phyloP scores from a whole-genome alignment of 2,888 invertebrate genomes.

The Zygogramma bicolorata region DNA sequence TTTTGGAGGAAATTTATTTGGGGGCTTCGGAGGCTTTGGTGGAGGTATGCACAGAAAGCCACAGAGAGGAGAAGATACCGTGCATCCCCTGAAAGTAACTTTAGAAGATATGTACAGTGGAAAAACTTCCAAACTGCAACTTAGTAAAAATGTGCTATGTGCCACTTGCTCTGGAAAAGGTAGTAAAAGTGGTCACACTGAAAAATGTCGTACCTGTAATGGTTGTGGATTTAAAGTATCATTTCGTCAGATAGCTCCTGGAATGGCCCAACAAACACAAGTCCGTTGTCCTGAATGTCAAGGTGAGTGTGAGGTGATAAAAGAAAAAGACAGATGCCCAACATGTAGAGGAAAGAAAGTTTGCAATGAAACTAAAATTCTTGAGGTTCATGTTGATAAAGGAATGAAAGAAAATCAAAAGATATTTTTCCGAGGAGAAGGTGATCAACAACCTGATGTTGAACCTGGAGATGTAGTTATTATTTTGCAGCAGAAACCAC shows the following conservation, averaged over 20 bases:
- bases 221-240: slow-evolving; percentile 83
- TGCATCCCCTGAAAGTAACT: slow-evolving; percentile 86
- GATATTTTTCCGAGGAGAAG: slow-evolving; percentile 88
- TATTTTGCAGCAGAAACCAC: slow-evolving; percentile 83
- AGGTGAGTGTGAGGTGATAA: slow-evolving; percentile 80
- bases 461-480: slow-evolving; percentile 92
- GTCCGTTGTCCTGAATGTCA: slow-evolving; percentile 74
- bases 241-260: slow-evolving; percentile 77
- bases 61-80: slow-evolving; percentile 84
- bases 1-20: slow-evolving; percentile 77
- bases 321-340: slow-evolving; percentile 86
- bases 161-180: slow-evolving; percentile 82
- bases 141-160: slow-evolving; percentile 87
- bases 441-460: slow-evolving; percentile 89
- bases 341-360: slow-evolving; percentile 88
- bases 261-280: slow-evolving; percentile 76
- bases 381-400: slow-evolving; percentile 90
- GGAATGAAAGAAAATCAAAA: slow-evolving; percentile 89
- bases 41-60: slow-evolving; percentile 68
- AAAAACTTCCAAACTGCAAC: slow-evolving; percentile 84
- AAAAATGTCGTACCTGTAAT: slow-evolving; percentile 77
- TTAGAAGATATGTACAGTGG: slow-evolving; percentile 94
- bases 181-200: slow-evolving; percentile 75
- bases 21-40: slow-evolving; percentile 69
- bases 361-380: slow-evolving; percentile 82